These are phyloP conservation scores for Bubo scandiacus DNA, from an alignment of 2,113 vertebrate species.

Conservation along the genomic window DNA sequence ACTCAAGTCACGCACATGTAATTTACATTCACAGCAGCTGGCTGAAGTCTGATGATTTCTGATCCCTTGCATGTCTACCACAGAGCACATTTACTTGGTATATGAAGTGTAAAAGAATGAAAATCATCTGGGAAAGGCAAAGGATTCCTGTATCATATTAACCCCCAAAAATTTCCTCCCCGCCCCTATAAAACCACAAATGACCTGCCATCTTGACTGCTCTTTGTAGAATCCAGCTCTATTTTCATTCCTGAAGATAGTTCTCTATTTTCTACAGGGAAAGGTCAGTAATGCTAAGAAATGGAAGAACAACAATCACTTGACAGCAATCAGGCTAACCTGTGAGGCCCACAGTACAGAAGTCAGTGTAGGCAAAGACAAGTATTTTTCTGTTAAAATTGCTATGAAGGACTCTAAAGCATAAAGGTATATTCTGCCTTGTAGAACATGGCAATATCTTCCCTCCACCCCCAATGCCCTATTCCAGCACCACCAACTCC, in stretches of 20 bases:
- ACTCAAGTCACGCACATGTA: not conserved
- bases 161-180: not conserved
- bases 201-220: not conserved
- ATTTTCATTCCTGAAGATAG: not conserved
- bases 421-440: not conserved
- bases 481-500: not conserved
- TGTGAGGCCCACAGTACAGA: not conserved
- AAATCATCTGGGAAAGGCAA: constrained; percentile 21
- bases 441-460: not conserved
- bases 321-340: not conserved
- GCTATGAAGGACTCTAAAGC: not conserved
- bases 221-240: not conserved
- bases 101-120: not conserved
- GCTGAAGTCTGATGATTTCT: not conserved
- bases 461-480: not conserved
- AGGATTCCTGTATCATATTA: not conserved
- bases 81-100: not conserved
- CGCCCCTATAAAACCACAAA: not conserved
- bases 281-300: not conserved
- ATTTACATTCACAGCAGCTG: constrained; percentile 17
- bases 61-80: not conserved
- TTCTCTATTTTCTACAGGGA: not conserved
- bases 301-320: not conserved
- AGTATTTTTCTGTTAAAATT: not conserved
- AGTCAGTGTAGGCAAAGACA: not conserved